Conservation (phyloP, 2,888 invertebrate genomes). For the Drosophila robusta region DNA sequence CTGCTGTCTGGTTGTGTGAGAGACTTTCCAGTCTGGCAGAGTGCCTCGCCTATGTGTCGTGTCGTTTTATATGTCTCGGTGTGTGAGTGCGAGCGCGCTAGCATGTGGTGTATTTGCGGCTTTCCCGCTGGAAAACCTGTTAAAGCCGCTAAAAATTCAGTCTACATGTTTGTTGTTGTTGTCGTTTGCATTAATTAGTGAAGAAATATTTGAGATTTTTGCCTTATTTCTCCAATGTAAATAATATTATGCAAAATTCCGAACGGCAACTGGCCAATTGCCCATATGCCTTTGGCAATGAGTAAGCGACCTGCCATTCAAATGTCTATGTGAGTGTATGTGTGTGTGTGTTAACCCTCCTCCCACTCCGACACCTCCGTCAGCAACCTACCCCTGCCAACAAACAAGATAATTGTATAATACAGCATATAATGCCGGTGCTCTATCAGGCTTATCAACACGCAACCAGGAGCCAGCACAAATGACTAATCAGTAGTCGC, state of each 20-base stretch:
- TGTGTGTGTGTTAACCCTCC: slow-evolving; percentile 16
- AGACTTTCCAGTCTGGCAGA: slow-evolving; percentile 65
- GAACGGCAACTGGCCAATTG: slow-evolving; percentile 32
- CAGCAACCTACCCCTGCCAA: slow-evolving; percentile 23
- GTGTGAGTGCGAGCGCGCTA: slow-evolving; percentile 59
- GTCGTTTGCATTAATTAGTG: slow-evolving; percentile 76
- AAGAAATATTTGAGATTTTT: slow-evolving; percentile 78
- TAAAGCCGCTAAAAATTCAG: slow-evolving; percentile 77
- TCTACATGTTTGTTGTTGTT: slow-evolving; percentile 72
- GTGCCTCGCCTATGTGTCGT: slow-evolving; percentile 69
- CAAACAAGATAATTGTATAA: slow-evolving; percentile 66
- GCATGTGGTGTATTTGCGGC: slow-evolving; percentile 51
- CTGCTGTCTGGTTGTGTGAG: slow-evolving; percentile 39
- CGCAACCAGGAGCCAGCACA: slow-evolving; percentile 57
- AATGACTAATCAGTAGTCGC: slow-evolving; percentile 55
- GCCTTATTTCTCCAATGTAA: slow-evolving; percentile 57
- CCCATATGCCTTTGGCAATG: slow-evolving; percentile 43
- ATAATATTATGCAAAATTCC: slow-evolving; percentile 72
- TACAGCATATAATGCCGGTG: slow-evolving; percentile 68
- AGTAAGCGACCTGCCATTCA: slow-evolving; percentile 47
- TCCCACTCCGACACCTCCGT: not conserved
- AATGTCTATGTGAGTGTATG: slow-evolving; percentile 11
- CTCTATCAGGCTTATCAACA: slow-evolving; percentile 75
- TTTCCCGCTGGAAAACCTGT: slow-evolving; percentile 76
- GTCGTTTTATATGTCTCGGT: slow-evolving; percentile 14